Percentiles rank a stretch among this genome's conserved stretches.
Evolutionary conservation across 2,797 vertebrate genomes (phyloP).

Genomic region (Lepus townsendii): DNA sequence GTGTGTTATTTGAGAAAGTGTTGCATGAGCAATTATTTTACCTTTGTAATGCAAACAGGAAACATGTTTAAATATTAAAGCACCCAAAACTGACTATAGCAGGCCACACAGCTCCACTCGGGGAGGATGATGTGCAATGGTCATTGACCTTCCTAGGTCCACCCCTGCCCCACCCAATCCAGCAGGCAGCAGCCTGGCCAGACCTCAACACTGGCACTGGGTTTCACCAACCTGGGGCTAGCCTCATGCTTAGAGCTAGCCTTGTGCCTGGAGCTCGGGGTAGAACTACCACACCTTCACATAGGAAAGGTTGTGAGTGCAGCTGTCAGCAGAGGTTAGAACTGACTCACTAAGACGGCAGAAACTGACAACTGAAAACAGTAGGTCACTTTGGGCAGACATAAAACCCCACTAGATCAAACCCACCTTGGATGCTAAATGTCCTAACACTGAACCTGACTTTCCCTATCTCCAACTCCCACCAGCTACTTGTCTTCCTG

Average conservation of each 20-base stretch:
- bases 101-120: neutral
- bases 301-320: neutral
- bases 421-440: neutral
- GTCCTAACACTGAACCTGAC: neutral
- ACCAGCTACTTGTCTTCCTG: neutral
- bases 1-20: neutral
- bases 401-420: neutral
- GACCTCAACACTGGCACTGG: neutral
- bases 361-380: neutral
- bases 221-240: neutral
- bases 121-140: neutral
- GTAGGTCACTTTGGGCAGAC: neutral
- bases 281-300: neutral
- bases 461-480: neutral
- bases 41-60: neutral
- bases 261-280: neutral
- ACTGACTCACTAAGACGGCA: neutral
- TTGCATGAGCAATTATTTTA: neutral
- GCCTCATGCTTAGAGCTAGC: neutral
- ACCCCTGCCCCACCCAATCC: neutral
- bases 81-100: neutral
- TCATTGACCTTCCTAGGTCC: neutral
- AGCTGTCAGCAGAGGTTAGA: neutral
- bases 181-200: neutral
- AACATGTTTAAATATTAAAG: neutral